Evolutionary conservation across 2,888 invertebrate species (phyloP), one percentile per base, ranked within the genome.

Genomic region (Celastrina argiolus): DNA sequence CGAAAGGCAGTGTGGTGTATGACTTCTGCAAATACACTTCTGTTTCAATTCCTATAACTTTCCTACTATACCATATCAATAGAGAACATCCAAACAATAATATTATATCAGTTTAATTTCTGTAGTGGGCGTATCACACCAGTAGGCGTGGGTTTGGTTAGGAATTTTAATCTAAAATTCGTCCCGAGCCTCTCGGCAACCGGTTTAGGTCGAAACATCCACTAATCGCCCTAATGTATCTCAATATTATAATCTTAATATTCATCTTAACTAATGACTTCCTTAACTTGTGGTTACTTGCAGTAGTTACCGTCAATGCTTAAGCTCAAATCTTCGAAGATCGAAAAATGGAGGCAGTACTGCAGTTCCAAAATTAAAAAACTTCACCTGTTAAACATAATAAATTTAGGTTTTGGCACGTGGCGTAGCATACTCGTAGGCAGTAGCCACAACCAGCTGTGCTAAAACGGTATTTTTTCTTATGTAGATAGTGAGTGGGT

Each of bases 111-210:
- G 1, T n/a, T 26, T 22, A 51, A 22, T 51, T 14, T 12, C 0
- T 45, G n/a, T 26, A 51, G 22, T 51, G 26, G 51, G 51, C 51
- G 51, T 51, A 45, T 18, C 18, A 51, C 51, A 51, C 22, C 7
- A 1, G 36, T 36, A 10, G 36, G 51, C 22, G 51, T 22, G 51
- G 51, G 51, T 5, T 22, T 16, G n/a, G 41, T 51, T 22, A 26
- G 18, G 51, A 51, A 51, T 51, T 51, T 51, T 51, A 51, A 51
- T 51, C 22, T 18, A 51, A 51, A 51, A 22, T 51, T 51, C 22
- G 22, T 51, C 51, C 51, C 51, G 51, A 18, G 22, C 12, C 51
- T 26, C 22, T 22, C 51, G 51, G 31, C 31, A 31, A 51, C 51
- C 26, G 51, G 51, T 51, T 14, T 2, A 18, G 42, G 51, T 51